Conservation (phyloP, 2,113 vertebrate genomes). For the Crotophaga sulcirostris region DNA sequence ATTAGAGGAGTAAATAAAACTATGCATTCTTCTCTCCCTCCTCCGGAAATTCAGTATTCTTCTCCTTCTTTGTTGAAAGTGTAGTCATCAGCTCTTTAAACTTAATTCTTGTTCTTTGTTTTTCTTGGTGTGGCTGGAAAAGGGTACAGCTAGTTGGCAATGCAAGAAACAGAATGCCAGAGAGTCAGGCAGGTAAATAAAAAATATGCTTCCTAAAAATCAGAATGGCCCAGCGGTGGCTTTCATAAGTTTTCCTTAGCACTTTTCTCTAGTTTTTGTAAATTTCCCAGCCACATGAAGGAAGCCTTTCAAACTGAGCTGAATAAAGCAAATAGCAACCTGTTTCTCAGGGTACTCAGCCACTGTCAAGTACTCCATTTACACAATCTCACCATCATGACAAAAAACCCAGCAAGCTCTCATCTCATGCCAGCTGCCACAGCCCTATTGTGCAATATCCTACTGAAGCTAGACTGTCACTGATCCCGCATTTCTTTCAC, state of each 20-base stretch:
- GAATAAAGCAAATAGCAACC: background rate
- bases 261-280: background rate
- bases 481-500: conserved; percentile 17
- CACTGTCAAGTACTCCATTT: background rate
- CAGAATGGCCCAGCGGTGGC: background rate
- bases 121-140: background rate
- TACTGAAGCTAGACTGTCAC: background rate
- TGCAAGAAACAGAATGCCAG: background rate
- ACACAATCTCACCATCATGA: background rate
- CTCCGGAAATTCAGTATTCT: background rate
- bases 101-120: background rate
- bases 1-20: background rate
- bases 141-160: background rate
- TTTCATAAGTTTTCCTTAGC: background rate
- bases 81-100: background rate
- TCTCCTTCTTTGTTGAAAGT: background rate
- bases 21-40: background rate
- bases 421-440: background rate
- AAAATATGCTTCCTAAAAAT: background rate
- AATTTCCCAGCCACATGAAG: background rate
- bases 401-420: background rate
- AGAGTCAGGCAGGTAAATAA: background rate
- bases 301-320: background rate
- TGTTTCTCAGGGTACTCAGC: background rate
- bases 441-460: conserved; percentile 7